Conservation (phyloP, 1,140 invertebrate genomes). For the Chironomus tepperi region DNA sequence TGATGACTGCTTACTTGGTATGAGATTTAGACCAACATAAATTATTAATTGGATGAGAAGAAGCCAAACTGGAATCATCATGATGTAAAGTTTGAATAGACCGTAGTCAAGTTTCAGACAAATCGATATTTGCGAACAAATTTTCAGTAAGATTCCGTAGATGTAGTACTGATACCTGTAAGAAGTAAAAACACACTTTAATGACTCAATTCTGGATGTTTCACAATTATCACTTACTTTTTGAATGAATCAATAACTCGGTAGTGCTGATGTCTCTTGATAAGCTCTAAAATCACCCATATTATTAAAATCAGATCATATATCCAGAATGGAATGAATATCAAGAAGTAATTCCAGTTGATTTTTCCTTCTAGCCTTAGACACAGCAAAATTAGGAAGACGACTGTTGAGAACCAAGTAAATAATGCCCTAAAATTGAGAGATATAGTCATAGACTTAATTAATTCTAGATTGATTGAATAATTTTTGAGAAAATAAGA, state of each 20-base stretch:
- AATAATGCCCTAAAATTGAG: not conserved
- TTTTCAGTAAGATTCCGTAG: not conserved
- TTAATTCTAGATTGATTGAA: no score
- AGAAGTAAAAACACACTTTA: not conserved
- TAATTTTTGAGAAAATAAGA: no score
- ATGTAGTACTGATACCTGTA: not conserved
- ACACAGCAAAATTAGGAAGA: not conserved
- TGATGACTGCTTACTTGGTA: not conserved
- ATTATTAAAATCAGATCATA: not conserved
- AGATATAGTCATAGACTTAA: no score
- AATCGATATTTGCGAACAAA: conserved; percentile 13
- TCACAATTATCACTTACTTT: not conserved
- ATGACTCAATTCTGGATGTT: not conserved
- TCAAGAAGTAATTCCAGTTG: not conserved
- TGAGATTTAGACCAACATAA: not conserved
- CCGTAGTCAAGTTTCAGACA: not conserved
- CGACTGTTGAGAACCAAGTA: not conserved
- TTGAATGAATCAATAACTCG: conserved; percentile 11
- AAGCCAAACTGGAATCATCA: conserved; percentile 21
- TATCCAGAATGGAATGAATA: not conserved
- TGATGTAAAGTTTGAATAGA: conserved; percentile 11
- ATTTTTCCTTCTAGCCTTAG: conserved; percentile 14
- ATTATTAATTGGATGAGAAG: not conserved
- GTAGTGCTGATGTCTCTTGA: not conserved
- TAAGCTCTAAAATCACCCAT: not conserved